Conservation (phyloP, 1,140 invertebrate species). For the Cydia strobilella region DNA sequence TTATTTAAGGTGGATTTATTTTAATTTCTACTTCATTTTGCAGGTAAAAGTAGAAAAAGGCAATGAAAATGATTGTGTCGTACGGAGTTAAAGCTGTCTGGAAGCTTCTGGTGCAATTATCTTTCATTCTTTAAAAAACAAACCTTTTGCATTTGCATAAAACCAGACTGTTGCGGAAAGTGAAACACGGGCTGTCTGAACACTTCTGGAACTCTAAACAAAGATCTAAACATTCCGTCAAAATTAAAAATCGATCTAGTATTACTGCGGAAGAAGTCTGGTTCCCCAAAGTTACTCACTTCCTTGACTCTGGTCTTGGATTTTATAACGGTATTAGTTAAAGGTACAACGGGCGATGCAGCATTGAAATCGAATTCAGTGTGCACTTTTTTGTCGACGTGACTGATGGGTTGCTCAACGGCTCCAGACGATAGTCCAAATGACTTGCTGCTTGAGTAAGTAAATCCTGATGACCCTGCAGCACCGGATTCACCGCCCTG, state of each 20-base stretch:
- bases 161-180: constrained; percentile 29
- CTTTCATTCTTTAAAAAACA: constrained; percentile 36
- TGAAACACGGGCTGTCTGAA: constrained; percentile 5
- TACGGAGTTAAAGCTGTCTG: constrained; percentile 40
- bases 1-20: constrained; percentile 1
- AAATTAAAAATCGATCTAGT: constrained; percentile 39
- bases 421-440: constrained; percentile 38
- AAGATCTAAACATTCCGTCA: constrained; percentile 43
- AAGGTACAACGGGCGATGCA: constrained; percentile 40
- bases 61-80: constrained; percentile 20
- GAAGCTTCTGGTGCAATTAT: constrained; percentile 48
- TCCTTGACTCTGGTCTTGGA: constrained; percentile 59
- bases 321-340: constrained; percentile 39
- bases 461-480: constrained; percentile 52
- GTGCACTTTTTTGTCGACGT: constrained; percentile 49
- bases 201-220: constrained; percentile 44
- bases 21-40: constrained; percentile 1
- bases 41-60: background rate
- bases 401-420: constrained; percentile 39
- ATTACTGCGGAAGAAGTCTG: constrained; percentile 32
- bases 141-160: constrained; percentile 50
- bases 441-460: constrained; percentile 48
- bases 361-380: constrained; percentile 56
- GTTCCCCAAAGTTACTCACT: constrained; percentile 57
- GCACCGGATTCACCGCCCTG: constrained; percentile 57